Evolutionary conservation across 2,113 vertebrate genomes (phyloP).

Genomic region (Triplophysa rosa): DNA sequence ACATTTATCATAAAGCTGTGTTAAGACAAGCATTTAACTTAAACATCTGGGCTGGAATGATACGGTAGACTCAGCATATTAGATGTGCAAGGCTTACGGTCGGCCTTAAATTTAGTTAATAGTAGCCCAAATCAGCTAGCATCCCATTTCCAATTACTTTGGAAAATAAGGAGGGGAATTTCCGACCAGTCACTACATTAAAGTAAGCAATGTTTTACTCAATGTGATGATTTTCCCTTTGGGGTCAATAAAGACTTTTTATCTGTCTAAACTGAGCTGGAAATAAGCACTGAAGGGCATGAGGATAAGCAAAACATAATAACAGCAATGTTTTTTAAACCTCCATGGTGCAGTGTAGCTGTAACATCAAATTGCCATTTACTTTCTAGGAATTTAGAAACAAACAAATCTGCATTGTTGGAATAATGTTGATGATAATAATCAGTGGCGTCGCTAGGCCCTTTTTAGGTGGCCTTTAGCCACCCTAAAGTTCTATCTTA

Average conservation of each 20-base stretch:
- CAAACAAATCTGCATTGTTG: no score
- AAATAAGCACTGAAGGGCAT: background rate
- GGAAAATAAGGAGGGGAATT: slow-evolving; percentile 10
- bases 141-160: slow-evolving; percentile 31
- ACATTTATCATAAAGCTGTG: slow-evolving; percentile 27
- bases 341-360: background rate
- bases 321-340: background rate
- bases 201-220: slow-evolving; percentile 17
- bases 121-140: slow-evolving; percentile 5
- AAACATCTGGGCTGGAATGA: slow-evolving; percentile 24
- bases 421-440: no score
- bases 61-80: slow-evolving; percentile 18
- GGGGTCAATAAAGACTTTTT: background rate
- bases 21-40: slow-evolving; percentile 24
- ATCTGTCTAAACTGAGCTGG: background rate
- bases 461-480: no score
- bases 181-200: background rate
- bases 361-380: no score
- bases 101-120: slow-evolving; percentile 1
- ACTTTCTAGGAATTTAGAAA: no score
- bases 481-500: no score
- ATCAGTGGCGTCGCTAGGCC: no score
- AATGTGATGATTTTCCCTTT: background rate
- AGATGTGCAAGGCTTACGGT: background rate
- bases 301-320: background rate